Conservation (phyloP, 1,140 invertebrate species). For the Drosophila aff. region DNA sequence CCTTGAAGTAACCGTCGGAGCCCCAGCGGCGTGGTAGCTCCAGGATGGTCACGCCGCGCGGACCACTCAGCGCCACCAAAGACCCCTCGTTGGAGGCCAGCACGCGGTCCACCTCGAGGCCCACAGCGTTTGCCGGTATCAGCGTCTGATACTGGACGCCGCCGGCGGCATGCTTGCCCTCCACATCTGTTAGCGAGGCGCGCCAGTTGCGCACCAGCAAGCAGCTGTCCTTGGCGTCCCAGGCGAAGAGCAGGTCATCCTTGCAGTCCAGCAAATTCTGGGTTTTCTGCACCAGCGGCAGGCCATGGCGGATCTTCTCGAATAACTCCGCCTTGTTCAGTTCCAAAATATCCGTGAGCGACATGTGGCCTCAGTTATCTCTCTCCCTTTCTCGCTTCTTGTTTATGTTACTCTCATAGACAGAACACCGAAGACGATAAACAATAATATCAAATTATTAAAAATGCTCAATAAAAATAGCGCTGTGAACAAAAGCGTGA, state of each 20-base stretch:
- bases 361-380: constrained; percentile 71
- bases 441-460: constrained; percentile 78
- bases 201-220: constrained; percentile 79
- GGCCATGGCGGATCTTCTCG: constrained; percentile 64
- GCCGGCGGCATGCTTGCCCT: constrained; percentile 15
- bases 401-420: constrained; percentile 73
- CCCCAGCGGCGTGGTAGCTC: constrained; percentile 85
- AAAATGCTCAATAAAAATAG: constrained; percentile 67
- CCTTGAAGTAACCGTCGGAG: constrained; percentile 74
- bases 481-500: constrained; percentile 42
- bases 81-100: constrained; percentile 80
- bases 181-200: constrained; percentile 29
- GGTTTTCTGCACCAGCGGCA: constrained; percentile 59
- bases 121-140: constrained; percentile 70
- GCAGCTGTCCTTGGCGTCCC: constrained; percentile 65
- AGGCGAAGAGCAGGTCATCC: constrained; percentile 79
- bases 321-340: constrained; percentile 70
- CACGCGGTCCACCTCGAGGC: constrained; percentile 82
- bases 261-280: constrained; percentile 81
- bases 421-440: constrained; percentile 69
- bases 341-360: constrained; percentile 66
- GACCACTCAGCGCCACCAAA: constrained; percentile 76
- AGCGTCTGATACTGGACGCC: constrained; percentile 69
- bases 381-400: constrained; percentile 63
- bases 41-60: constrained; percentile 79